Evolutionary conservation across 2,888 invertebrate genomes (phyloP).

Genomic region (Acronicta alni): DNA sequence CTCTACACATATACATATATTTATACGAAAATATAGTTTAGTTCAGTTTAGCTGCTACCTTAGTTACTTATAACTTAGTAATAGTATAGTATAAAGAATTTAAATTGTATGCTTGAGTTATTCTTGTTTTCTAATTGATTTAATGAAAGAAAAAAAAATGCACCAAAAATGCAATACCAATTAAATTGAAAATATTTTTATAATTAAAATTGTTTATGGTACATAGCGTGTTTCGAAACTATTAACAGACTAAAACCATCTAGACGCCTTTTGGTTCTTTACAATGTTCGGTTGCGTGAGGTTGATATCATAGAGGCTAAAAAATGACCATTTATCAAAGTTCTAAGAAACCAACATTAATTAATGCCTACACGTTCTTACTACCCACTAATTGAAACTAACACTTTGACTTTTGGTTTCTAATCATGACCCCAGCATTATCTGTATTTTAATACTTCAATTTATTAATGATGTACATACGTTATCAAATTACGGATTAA

Average conservation of each 20-base stretch:
- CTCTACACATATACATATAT: slow-evolving; percentile 36
- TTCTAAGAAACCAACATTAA: slow-evolving; percentile 47
- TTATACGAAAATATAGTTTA: slow-evolving; percentile 24
- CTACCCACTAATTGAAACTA: slow-evolving; percentile 45
- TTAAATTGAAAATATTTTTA: slow-evolving; percentile 27
- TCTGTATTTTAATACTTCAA: slow-evolving; percentile 46
- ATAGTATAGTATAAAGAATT: background rate
- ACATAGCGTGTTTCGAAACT: slow-evolving; percentile 32
- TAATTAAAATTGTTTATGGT: slow-evolving; percentile 36
- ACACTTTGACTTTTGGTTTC: slow-evolving; percentile 19
- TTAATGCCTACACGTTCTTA: slow-evolving; percentile 32
- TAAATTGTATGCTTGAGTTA: background rate
- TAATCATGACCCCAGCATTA: slow-evolving; percentile 49
- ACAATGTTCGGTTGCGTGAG: slow-evolving; percentile 26
- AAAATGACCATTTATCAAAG: slow-evolving; percentile 40
- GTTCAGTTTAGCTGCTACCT: background rate
- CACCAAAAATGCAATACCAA: slow-evolving; percentile 14
- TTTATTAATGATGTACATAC: slow-evolving; percentile 40
- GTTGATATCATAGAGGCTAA: slow-evolving; percentile 44
- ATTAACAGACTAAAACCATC: slow-evolving; percentile 32
- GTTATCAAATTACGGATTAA: slow-evolving; percentile 48
- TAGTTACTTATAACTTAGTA: slow-evolving; percentile 13
- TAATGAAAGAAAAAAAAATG: slow-evolving; percentile 3
- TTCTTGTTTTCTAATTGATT: background rate
- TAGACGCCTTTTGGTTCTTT: slow-evolving; percentile 27